phyloP scores from a whole-genome alignment of 2,113 vertebrate genomes.

The Promerops cafer region DNA sequence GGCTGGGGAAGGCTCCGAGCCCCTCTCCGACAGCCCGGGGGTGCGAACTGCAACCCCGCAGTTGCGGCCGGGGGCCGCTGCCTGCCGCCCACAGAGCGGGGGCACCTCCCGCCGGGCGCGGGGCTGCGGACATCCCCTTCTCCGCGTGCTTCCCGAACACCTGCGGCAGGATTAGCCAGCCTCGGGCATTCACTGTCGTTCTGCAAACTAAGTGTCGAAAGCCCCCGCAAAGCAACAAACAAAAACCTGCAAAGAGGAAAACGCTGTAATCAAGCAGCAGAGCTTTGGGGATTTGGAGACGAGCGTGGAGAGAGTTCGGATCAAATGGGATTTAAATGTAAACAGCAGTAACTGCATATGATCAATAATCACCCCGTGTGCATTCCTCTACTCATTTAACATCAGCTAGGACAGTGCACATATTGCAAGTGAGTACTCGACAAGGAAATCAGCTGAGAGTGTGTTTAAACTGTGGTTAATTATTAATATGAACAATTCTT shows the following conservation, averaged over 20 bases:
- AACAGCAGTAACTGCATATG: neutral
- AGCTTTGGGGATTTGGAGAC: neutral
- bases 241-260: neutral
- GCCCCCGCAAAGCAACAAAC: neutral
- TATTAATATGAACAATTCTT: neutral
- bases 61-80: neutral
- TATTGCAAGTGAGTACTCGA: neutral
- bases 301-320: neutral
- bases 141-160: neutral
- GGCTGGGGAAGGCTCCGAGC: neutral
- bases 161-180: neutral
- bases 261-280: neutral
- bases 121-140: neutral
- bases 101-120: neutral
- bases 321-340: neutral
- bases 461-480: neutral
- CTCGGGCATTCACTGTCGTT: neutral
- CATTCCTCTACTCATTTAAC: neutral
- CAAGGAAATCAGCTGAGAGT: neutral
- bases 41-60: neutral
- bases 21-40: neutral
- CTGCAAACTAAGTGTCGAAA: neutral
- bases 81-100: rapidly evolving
- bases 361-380: neutral
- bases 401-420: neutral